These are phyloP conservation scores for Picus viridis DNA, from an alignment of 2,797 vertebrate genomes.

Conservation along the genomic window DNA sequence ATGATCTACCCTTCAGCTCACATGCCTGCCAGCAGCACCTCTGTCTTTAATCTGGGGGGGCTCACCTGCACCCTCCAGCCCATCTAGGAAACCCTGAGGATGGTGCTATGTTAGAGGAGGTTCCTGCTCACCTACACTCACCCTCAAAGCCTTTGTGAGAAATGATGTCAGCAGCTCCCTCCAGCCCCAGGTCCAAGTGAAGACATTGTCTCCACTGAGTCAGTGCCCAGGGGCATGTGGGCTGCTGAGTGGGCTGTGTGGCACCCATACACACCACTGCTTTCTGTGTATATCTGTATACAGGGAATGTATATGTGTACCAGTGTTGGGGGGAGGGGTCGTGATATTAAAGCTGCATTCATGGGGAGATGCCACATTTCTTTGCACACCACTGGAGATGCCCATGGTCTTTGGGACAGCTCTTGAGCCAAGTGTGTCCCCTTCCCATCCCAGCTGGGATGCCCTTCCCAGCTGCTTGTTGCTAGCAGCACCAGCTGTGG, in stretches of 20 bases:
- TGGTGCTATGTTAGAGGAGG: slow-evolving; percentile 55
- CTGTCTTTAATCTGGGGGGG: neutral
- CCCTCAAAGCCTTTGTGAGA: slow-evolving; percentile 27
- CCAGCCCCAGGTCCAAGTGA: neutral
- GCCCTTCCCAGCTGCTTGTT: neutral
- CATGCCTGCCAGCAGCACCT: neutral
- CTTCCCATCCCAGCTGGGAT: neutral
- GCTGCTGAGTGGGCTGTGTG: neutral
- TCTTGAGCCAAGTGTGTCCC: neutral
- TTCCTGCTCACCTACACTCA: neutral
- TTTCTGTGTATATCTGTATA: slow-evolving; percentile 33
- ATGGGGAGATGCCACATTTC: neutral
- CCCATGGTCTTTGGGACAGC: neutral
- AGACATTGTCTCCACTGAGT: rapidly evolving
- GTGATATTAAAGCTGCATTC: slow-evolving; percentile 40
- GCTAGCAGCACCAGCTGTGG: neutral
- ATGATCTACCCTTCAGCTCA: neutral
- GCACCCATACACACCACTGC: neutral
- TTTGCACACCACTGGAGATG: rapidly evolving
- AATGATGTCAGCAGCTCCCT: neutral
- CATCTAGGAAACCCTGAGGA: slow-evolving; percentile 16
- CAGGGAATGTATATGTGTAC: slow-evolving; percentile 11
- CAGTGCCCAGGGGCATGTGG: neutral
- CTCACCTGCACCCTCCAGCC: neutral
- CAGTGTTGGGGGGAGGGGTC: neutral